Evolutionary conservation across 2,888 invertebrate genomes (phyloP).

Genomic region (Agriopis leucophaearia): DNA sequence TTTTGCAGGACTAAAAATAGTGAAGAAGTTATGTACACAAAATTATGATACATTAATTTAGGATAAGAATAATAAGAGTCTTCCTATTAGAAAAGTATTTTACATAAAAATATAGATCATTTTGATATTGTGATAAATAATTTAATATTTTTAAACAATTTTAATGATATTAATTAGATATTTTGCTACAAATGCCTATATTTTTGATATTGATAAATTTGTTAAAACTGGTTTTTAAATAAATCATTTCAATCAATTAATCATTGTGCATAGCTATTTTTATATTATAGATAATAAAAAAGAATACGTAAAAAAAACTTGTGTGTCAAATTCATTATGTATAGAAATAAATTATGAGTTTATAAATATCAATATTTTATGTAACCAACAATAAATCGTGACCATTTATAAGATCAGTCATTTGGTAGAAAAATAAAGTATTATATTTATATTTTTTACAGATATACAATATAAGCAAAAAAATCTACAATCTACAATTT

Average conservation of each 20-base stretch:
- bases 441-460: too few relatives aligned
- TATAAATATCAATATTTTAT: too few relatives aligned
- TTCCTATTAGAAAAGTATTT: conserved; percentile 2
- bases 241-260: too few relatives aligned
- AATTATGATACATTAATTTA: not conserved
- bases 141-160: not conserved
- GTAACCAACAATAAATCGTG: too few relatives aligned
- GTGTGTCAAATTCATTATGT: too few relatives aligned
- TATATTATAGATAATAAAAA: too few relatives aligned
- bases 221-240: not conserved
- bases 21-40: not conserved
- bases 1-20: not conserved
- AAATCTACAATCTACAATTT: too few relatives aligned
- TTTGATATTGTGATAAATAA: conserved; percentile 6
- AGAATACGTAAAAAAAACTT: too few relatives aligned
- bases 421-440: too few relatives aligned
- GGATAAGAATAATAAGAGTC: not conserved
- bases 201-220: conserved; percentile 15
- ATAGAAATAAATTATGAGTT: too few relatives aligned
- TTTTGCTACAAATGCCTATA: not conserved
- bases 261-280: not conserved
- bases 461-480: too few relatives aligned
- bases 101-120: not conserved
- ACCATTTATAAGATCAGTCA: too few relatives aligned
- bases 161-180: conserved; percentile 1